Evolutionary conservation across 2,113 vertebrate species (phyloP), one percentile per base, ranked within the genome.

Genomic region (Ceuthmochares aereus): DNA sequence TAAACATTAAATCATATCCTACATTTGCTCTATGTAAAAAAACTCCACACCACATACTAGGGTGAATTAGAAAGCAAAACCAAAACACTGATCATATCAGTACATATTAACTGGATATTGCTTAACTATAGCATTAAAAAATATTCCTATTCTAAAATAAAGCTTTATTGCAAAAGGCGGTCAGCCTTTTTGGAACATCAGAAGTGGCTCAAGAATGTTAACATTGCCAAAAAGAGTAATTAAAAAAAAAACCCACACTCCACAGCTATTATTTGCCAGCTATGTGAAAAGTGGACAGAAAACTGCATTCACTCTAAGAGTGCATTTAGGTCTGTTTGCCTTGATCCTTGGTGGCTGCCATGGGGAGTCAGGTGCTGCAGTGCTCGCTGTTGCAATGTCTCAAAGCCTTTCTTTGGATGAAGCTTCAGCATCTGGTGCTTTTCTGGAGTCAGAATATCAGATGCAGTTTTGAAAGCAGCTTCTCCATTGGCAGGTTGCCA

Each of bases 341-440:
- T 47, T 21, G 30, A 8, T 52, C 37, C 43, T 30, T 10, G 32
- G 58, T 5, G 26, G 30, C 2, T 68, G 56, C 72, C 20, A 3
- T 0, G 3, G 56, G 55, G 20, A 51, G 30, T 0, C 11, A 7
- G n/a, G 20, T 51, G 52, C 19, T 72, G 69, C 62, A n/a, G 17
- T 5, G 32, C 27, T 37, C 3, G 1, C 36, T n/a, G 18, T 23
- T 27, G 69, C 37, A 55, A 3, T 0, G 5, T 29, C 67, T 77
- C 67, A 19, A 0, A 18, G 21, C 67, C n/a, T 64, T 40, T 12
- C 70, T 67, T 4, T 56, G 85, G 69, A 36, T 21, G 52, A 10
- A 68, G 75, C 74, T 34, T 68, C 25, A 56, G 82, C 45, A 36
- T 14, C 70, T 36, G 74, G 14, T 8, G 6, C 43, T 58, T 67